Evolutionary conservation across 2,888 invertebrate genomes (phyloP).

Genomic region (Unio delphinus): DNA sequence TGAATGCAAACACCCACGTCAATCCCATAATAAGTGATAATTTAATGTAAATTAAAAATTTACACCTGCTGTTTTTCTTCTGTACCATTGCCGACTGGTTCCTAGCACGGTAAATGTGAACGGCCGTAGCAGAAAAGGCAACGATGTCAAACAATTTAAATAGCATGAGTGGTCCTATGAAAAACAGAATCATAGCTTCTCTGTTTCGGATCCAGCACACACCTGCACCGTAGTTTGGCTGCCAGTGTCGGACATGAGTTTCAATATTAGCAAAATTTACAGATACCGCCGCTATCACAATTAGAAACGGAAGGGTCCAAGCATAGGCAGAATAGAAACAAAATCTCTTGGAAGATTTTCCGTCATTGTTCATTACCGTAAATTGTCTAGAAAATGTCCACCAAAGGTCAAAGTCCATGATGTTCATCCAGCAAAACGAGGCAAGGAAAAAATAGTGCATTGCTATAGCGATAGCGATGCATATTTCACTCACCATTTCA

Average conservation of each 20-base stretch:
- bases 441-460: slow-evolving; percentile 75
- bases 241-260: slow-evolving; percentile 38
- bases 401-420: slow-evolving; percentile 77
- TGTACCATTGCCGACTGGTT: slow-evolving; percentile 15
- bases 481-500: slow-evolving; percentile 8
- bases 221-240: slow-evolving; percentile 73
- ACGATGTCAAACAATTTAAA: slow-evolving; percentile 73
- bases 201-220: slow-evolving; percentile 76
- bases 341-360: slow-evolving; percentile 38
- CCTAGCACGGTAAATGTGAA: slow-evolving; percentile 71
- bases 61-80: too few relatives aligned
- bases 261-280: slow-evolving; percentile 71
- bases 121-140: slow-evolving; percentile 75
- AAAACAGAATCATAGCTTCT: slow-evolving; percentile 75
- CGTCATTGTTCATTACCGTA: slow-evolving; percentile 23
- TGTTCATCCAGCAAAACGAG: slow-evolving; percentile 76
- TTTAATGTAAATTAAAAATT: too few relatives aligned
- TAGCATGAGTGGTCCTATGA: slow-evolving; percentile 74
- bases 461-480: slow-evolving; percentile 68
- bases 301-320: slow-evolving; percentile 68
- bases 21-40: too few relatives aligned
- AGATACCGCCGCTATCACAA: slow-evolving; percentile 60
- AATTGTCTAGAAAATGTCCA: slow-evolving; percentile 69
- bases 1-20: too few relatives aligned
- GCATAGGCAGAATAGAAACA: slow-evolving; percentile 67